Evolutionary conservation across 2,888 invertebrate genomes (phyloP), one percentile per base, ranked within the genome.

Genomic region (Meteorus cinctellus): DNA sequence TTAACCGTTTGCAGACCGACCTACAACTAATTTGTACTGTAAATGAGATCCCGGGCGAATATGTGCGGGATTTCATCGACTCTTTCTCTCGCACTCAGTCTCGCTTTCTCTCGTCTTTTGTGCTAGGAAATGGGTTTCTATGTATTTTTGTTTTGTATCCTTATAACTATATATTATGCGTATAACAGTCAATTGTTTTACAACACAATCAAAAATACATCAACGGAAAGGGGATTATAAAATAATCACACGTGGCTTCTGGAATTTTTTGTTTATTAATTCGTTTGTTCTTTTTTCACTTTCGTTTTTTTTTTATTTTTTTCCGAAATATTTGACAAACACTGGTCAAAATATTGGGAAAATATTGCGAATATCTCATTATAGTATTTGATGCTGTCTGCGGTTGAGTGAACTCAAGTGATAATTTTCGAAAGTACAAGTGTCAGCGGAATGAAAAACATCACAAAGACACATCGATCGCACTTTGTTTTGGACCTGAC

Each of bases 1-100:
- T 88, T 88, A 87, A 86, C 81, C 83, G 79, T 80, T 77, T 77
- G 77, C 80, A 80, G 82, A 83, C 84, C 85, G 82, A 82, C 84
- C 86, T 85, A 85, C 86, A 83, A 87, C 87, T 87, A 88, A 88
- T 88, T 88, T 88, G 85, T 87, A 87, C 87, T 82, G 87, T 86
- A 87, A 88, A 88, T 87, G 88, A 88, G 88, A 87, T 86, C 87
- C 84, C 81, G 83, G 77, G 81, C 77, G 48, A 48, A 51, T 67
- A 55, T 66, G 59, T 63, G 19, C 24, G 14, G 4, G 51, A 27
- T 71, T 45, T 71, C 41, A 36, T 41, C 41, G 4, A 12, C 8
- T 41, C 41, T 41, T 41, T 41, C 41, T 12, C 41, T 41, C 41
- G 12, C 41, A 41, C 41, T 41, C 12, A 10, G 41, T 41, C 41